Base-by-base conservation (phyloP, 2,888 invertebrate genomes). In the Meiosimyza decipiens region DNA sequence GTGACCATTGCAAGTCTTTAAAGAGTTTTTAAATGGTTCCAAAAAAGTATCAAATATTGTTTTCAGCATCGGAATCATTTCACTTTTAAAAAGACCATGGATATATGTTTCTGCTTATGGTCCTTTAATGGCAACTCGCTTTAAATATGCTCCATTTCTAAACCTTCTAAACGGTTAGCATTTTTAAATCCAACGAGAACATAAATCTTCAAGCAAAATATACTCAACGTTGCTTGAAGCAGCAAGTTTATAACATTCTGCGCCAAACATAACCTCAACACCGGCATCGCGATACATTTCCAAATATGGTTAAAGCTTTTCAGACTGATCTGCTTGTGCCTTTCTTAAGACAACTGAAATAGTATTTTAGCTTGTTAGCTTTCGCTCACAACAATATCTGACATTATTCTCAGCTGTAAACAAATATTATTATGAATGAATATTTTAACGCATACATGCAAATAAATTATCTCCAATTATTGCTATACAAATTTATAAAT, bases 121-220 rank as follows among this genome's bases (percentile, higher is more conserved):
- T 15, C 82, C 84, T 51, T 73, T 78, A 6, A 71, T 75, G 6
- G 71, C 78, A 6, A 79, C 77, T 6, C 80, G 75, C 80, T 60
- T 51, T 82, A 71, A 12, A 81, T 80, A 18, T 85, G 84, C 0
- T 79, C 74, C 74, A 80, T 78, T 55, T 84, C 81, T 3, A 85
- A 71, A 1, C 85, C 83, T 0, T 74, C 76, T 6, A 79, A 74
- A 1, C 84, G 81, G 70, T 81, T 77, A 0, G 76, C 78, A 57
- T 80, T 80, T n/a, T 76, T 78, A 40, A 82, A 85, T 4, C 81
- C 81, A n/a, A n/a, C 69, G 76, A 0, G 62, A 55, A 33, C 75
- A 78, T 3, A 84, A 75, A 74, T 85, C 82, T 59, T 85, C 84
- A 52, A 84, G 71, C 3, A 84, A 55, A 16, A 83, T 57, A 69